Evolutionary conservation across 2,113 vertebrate species (phyloP).

Genomic region (Pungitius pungitius): DNA sequence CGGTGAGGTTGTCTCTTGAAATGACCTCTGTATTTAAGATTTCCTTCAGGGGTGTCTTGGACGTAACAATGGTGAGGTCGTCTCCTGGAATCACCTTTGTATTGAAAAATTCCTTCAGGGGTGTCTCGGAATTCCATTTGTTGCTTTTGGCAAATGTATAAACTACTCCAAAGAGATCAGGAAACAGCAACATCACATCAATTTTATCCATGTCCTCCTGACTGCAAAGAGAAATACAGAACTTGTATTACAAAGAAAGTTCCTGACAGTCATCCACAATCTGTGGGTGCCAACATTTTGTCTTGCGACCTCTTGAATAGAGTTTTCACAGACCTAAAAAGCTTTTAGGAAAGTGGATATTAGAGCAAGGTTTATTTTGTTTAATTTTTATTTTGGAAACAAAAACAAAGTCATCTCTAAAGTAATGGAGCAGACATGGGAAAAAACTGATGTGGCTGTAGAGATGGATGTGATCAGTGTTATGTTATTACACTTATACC

Average conservation of each 20-base stretch:
- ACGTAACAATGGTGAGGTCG: no score
- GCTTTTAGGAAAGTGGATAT: no score
- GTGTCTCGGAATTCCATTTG: slow-evolving; percentile 55
- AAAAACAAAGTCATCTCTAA: not conserved
- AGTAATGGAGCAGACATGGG: not conserved
- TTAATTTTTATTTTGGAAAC: no score
- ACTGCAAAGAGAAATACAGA: not conserved
- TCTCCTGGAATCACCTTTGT: not conserved
- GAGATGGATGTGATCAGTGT: no score
- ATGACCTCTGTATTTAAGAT: slow-evolving; percentile 26
- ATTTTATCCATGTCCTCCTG: slow-evolving; percentile 4
- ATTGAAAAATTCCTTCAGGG: slow-evolving; percentile 44
- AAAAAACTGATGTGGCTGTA: no score
- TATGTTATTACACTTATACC: no score
- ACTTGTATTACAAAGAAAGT: not conserved
- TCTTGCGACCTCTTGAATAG: not conserved
- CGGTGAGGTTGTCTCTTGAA: not conserved
- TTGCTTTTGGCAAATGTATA: slow-evolving; percentile 61
- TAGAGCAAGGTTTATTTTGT: no score
- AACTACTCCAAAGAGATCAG: slow-evolving; percentile 59
- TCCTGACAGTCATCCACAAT: not conserved
- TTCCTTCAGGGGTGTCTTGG: slow-evolving; percentile 34
- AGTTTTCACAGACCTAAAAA: no score
- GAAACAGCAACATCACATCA: slow-evolving; percentile 49
- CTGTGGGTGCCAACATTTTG: not conserved